These are phyloP conservation scores for Phasia obesa DNA, from an alignment of 2,888 invertebrate genomes.

Conservation along the genomic window DNA sequence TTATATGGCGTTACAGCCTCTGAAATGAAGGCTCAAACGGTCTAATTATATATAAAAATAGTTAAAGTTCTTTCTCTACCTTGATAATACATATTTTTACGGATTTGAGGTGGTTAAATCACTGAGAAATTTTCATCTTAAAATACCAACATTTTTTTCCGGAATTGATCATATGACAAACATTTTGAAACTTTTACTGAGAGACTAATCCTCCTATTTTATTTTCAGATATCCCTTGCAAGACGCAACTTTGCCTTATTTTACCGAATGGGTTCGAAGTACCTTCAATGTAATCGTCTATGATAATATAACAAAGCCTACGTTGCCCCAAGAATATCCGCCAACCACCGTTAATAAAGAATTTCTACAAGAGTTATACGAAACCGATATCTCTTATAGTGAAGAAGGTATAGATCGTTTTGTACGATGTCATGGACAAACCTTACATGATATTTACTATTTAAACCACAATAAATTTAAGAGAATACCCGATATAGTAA, in stretches of 20 bases:
- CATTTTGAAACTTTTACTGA: not conserved
- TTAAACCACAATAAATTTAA: slow-evolving; percentile 89
- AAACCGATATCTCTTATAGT: slow-evolving; percentile 85
- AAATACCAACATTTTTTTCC: no score
- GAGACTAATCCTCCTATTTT: not conserved
- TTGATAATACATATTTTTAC: no score
- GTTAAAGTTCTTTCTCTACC: no score
- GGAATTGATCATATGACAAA: no score
- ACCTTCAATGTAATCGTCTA: slow-evolving; percentile 87
- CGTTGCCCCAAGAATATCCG: slow-evolving; percentile 86
- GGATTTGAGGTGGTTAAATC: no score
- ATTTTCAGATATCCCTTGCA: slow-evolving; percentile 89
- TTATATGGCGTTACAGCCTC: no score
- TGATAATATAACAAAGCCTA: slow-evolving; percentile 82
- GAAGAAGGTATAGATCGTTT: slow-evolving; percentile 92
- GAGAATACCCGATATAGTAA: slow-evolving; percentile 95
- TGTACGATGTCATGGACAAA: slow-evolving; percentile 95
- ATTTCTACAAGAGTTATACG: slow-evolving; percentile 85
- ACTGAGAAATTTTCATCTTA: no score
- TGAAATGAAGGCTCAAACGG: no score
- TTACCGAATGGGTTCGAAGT: slow-evolving; percentile 90
- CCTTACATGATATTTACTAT: slow-evolving; percentile 92
- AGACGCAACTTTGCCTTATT: slow-evolving; percentile 87
- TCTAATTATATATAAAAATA: no score
- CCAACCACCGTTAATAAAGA: slow-evolving; percentile 85